Percentiles rank a stretch among this genome's conserved stretches.
Evolutionary conservation across 2,888 invertebrate genomes (phyloP).

Genomic region (Plebejus argus): DNA sequence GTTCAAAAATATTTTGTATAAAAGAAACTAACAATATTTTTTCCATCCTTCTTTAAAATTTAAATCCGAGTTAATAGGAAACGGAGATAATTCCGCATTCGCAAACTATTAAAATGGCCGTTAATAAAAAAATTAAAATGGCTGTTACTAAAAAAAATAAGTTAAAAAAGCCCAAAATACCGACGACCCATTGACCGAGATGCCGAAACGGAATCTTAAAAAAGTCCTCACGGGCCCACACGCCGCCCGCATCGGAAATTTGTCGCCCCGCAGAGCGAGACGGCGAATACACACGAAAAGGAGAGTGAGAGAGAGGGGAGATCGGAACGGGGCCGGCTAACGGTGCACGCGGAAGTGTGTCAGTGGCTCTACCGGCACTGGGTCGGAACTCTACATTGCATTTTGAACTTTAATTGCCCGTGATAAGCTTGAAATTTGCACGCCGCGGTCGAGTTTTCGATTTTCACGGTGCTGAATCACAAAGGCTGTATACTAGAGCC

Average conservation of each 20-base stretch:
- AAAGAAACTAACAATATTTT: too few relatives aligned
- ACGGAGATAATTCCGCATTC: not conserved
- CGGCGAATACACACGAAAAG: constrained; percentile 53
- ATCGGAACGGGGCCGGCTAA: constrained; percentile 75
- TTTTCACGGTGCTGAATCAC: constrained; percentile 78
- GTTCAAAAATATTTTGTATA: too few relatives aligned
- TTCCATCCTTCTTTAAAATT: not conserved
- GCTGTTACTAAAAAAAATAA: not conserved
- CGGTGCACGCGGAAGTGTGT: constrained; percentile 80
- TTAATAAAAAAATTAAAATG: not conserved
- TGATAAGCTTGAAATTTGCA: constrained; percentile 55
- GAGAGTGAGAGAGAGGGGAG: constrained; percentile 76
- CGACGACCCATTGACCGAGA: constrained; percentile 62
- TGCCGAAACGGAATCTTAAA: constrained; percentile 56
- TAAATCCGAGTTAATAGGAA: not conserved
- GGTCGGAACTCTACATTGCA: constrained; percentile 58
- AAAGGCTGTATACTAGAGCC: constrained; percentile 66
- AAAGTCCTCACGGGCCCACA: constrained; percentile 75
- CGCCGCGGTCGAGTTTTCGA: constrained; percentile 65
- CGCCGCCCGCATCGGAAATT: constrained; percentile 77
- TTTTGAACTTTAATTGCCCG: constrained; percentile 65
- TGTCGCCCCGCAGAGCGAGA: constrained; percentile 71
- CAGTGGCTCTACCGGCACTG: constrained; percentile 61
- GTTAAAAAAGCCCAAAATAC: constrained; percentile 29
- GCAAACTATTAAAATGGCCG: not conserved